Evolutionary conservation across 2,888 invertebrate species (phyloP), one percentile per base, ranked within the genome.

Genomic region (Plusia festucae): DNA sequence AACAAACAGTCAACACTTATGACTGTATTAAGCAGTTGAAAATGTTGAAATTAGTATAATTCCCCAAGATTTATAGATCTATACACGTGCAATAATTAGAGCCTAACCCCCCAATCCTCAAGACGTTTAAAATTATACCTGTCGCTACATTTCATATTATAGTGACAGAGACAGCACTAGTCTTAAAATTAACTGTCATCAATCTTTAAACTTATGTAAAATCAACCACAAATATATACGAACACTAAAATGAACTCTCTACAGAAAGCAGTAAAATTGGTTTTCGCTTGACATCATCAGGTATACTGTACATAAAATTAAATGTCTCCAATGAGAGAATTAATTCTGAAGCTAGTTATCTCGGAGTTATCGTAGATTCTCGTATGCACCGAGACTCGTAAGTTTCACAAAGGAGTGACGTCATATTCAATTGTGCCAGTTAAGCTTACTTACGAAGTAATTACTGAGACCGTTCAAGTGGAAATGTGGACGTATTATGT

Each of bases 401-500:
- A 8, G 8, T 7, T 4, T 30, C 30, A 66, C 79, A 78, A 71
- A 68, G 60, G 79, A 62, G 49, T 32, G 40, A 18, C 46, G 49
- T 51, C 61, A 69, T 64, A 76, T 67, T 67, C 60, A 67, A 79
- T 73, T 24, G 24, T 60, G 60, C 46, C 56, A 44, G 65, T 57
- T 65, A 53, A 49, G 52, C 52, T 40, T 60, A 24, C 52, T 40
- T 60, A 24, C 55, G 24, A 66, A 65, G 76, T 79, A 77, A 77
- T 77, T 77, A 72, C 57, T 58, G 49, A 63, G 53, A 18, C 15
- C 64, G 72, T 56, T 72, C 55, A 27, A 32, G 73, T 58, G 64
- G 20, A n/a, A 54, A 53, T 55, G 22, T 49, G 46, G 49, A 18
- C 56, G 61, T 52, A 60, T 67, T 51, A 46, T 59, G 32, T 57